Conservation (phyloP, 2,888 invertebrate species). For the Asteroscopus sphinx region DNA sequence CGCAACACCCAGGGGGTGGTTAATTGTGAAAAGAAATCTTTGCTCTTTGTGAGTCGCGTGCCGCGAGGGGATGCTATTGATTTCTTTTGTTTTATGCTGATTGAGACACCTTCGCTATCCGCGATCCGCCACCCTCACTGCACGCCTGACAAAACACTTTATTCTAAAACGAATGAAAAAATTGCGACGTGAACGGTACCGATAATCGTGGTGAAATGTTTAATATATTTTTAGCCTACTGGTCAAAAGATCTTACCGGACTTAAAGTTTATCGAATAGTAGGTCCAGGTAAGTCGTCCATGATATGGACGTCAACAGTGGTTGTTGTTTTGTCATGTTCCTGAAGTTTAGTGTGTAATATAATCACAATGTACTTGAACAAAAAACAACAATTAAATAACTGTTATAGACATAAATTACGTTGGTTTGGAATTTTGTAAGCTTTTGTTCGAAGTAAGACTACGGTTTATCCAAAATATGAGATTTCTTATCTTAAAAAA, state of each 20-base stretch:
- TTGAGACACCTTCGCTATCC: constrained; percentile 88
- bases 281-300: no score
- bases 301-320: no score
- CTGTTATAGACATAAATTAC: no score
- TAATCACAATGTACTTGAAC: no score
- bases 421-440: no score
- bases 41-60: constrained; percentile 87
- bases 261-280: no score
- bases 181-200: constrained; percentile 64
- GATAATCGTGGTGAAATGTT: constrained; percentile 38
- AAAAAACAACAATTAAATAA: not conserved
- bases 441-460: not conserved
- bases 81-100: constrained; percentile 90
- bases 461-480: not conserved
- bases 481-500: constrained; percentile 3
- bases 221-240: constrained; percentile 10
- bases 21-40: constrained; percentile 90
- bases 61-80: constrained; percentile 83
- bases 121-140: constrained; percentile 74
- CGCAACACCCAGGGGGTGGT: constrained; percentile 82
- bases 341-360: no score
- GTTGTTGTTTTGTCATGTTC: no score
- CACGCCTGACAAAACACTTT: constrained; percentile 86
- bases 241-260: not conserved
- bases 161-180: constrained; percentile 78